Percentiles rank a stretch among this genome's conserved stretches.
phyloP scores from a whole-genome alignment of 1,140 invertebrate genomes.

The Leptinotarsa texana region DNA sequence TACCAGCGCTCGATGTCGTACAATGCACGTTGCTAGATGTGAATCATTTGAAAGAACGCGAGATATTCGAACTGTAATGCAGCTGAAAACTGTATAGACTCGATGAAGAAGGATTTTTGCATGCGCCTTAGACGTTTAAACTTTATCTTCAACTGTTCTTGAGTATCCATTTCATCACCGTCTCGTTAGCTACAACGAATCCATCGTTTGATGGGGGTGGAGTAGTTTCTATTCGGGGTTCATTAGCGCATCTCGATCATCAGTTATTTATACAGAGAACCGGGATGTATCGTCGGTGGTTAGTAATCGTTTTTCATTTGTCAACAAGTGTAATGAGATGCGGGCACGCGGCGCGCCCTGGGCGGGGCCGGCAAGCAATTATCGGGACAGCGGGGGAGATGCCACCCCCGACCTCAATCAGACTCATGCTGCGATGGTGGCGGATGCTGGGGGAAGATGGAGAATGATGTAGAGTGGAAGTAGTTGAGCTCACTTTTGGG shows the following conservation, averaged over 20 bases:
- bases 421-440: neutral
- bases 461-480: too few species aligned
- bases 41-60: too few species aligned
- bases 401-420: conserved; percentile 35
- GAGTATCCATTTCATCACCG: neutral
- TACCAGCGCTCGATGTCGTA: too few species aligned
- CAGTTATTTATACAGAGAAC: conserved; percentile 34
- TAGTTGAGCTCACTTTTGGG: too few species aligned
- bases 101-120: too few species aligned
- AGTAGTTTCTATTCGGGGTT: conserved; percentile 29
- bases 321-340: conserved; percentile 56
- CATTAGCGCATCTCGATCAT: conserved; percentile 34
- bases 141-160: too few species aligned
- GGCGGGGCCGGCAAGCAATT: conserved; percentile 54
- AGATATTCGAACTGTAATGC: too few species aligned
- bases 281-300: conserved; percentile 40
- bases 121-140: too few species aligned
- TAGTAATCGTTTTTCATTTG: conserved; percentile 53
- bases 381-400: conserved; percentile 47
- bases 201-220: neutral
- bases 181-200: neutral
- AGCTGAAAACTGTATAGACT: too few species aligned
- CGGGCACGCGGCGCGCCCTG: conserved; percentile 54
- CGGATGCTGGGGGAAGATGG: neutral
- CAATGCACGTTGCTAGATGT: too few species aligned